phyloP scores from a whole-genome alignment of 2,888 invertebrate genomes.

The Halictus quadricinctus region DNA sequence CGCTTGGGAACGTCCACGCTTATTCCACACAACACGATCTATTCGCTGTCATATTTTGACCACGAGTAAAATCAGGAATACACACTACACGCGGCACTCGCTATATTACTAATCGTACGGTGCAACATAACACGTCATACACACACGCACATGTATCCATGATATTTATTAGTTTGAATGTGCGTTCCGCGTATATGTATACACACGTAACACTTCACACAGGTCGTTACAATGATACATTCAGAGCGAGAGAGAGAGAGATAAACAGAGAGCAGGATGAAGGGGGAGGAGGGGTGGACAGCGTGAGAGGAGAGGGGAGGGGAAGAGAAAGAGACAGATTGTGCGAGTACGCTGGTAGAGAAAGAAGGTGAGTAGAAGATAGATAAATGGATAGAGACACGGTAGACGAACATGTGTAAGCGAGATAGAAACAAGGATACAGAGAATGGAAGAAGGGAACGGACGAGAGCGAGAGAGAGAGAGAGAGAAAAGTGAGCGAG shows the following conservation, averaged over 20 bases:
- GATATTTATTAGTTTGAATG: constrained; percentile 47
- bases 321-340: constrained; percentile 21
- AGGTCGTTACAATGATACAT: constrained; percentile 58
- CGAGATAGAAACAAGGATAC: constrained; percentile 23
- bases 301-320: neutral
- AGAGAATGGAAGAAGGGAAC: constrained; percentile 9
- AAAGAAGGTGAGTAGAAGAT: constrained; percentile 10
- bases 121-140: constrained; percentile 60
- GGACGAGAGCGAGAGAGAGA: constrained; percentile 5
- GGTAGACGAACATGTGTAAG: constrained; percentile 11
- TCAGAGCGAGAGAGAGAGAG: constrained; percentile 32
- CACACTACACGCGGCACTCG: constrained; percentile 46
- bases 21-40: neutral
- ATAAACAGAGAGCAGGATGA: constrained; percentile 15
- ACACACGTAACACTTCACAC: constrained; percentile 48
- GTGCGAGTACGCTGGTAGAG: neutral
- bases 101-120: constrained; percentile 41
- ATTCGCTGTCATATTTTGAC: constrained; percentile 42
- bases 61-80: constrained; percentile 39
- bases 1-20: constrained; percentile 13
- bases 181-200: constrained; percentile 17
- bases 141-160: constrained; percentile 52
- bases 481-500: neutral
- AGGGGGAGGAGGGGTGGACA: constrained; percentile 9
- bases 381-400: constrained; percentile 16